These are phyloP conservation scores for Acanthiza pusilla DNA, from an alignment of 2,797 vertebrate genomes.

Conservation along the genomic window DNA sequence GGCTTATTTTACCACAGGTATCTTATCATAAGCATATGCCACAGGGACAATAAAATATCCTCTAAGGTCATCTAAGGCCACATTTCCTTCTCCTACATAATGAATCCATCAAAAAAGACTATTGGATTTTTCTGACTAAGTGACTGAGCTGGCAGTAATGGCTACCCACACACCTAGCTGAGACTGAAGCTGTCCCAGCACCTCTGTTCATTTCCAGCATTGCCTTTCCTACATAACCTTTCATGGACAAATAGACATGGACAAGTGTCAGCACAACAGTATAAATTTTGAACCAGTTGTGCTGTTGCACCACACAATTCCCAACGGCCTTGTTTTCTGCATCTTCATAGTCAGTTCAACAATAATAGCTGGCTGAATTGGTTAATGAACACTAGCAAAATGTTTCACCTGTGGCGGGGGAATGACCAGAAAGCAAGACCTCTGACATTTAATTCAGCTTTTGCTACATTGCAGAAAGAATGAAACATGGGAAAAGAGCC, in stretches of 20 bases:
- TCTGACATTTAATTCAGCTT: not conserved
- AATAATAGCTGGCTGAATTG: not conserved
- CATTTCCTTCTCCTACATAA: not conserved
- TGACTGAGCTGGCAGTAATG: fast-evolving
- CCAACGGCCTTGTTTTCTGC: not conserved
- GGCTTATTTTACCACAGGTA: not conserved
- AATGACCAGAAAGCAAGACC: not conserved
- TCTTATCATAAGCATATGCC: not conserved
- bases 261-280: not conserved
- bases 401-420: not conserved
- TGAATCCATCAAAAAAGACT: not conserved
- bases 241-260: not conserved
- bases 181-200: not conserved
- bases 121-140: not conserved
- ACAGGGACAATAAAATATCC: not conserved
- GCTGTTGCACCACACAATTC: not conserved
- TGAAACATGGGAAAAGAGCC: not conserved
- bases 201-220: not conserved
- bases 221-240: not conserved
- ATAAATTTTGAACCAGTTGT: not conserved
- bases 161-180: not conserved
- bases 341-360: not conserved
- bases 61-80: not conserved
- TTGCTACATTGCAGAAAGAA: not conserved
- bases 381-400: not conserved